Conservation (phyloP, 2,113 vertebrate genomes). For the Dromaius novaehollandiae region DNA sequence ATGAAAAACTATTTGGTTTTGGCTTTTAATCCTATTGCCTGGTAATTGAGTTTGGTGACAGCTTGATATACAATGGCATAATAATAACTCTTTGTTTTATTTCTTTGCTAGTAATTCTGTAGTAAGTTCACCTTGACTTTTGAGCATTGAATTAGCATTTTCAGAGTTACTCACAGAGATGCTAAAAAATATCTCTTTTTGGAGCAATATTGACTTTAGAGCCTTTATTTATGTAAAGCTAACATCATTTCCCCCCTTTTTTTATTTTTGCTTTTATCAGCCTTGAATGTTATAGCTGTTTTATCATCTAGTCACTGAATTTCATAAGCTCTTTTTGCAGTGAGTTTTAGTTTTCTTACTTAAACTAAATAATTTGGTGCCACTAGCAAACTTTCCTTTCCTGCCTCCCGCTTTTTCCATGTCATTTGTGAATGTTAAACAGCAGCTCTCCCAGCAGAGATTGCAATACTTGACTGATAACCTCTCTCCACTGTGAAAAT, state of each 20-base stretch:
- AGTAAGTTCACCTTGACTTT: background rate
- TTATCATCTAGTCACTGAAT: background rate
- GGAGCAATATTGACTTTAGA: background rate
- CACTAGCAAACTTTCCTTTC: background rate
- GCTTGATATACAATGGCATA: background rate
- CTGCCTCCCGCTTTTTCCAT: background rate
- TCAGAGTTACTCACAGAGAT: background rate
- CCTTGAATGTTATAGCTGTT: background rate
- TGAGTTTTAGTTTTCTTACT: background rate
- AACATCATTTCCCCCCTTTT: background rate
- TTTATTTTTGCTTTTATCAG: background rate
- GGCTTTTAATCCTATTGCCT: background rate
- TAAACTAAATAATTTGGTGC: background rate
- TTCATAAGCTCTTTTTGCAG: background rate
- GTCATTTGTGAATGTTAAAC: background rate
- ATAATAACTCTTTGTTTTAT: background rate
- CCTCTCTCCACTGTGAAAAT: background rate
- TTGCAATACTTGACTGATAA: background rate
- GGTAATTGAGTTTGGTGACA: background rate
- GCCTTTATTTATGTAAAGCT: background rate
- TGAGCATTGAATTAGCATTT: background rate
- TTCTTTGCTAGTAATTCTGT: background rate
- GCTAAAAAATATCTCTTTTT: background rate
- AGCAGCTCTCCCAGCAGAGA: background rate
- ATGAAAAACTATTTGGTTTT: background rate